Evolutionary conservation across 2,113 vertebrate genomes (phyloP), one percentile per base, ranked within the genome.

Genomic region (Archocentrus centrarchus): DNA sequence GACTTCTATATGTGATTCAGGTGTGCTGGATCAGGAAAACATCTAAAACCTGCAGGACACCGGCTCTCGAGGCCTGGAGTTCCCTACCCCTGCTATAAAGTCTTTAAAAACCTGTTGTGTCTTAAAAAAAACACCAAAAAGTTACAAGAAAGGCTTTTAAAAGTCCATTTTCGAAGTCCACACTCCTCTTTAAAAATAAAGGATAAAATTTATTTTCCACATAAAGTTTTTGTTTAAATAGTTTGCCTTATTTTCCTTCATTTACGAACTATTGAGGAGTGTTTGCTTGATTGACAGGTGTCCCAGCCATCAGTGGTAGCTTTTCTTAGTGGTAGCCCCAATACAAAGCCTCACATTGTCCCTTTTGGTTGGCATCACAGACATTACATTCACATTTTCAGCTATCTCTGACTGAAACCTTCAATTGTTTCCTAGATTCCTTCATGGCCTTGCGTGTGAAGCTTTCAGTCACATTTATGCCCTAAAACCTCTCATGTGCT

Each of bases 401-500:
- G 20, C 4, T 61, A 60, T n/a, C 7, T 84, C 13, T 57, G 27
- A n/a, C 44, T 73, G 27, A 66, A 80, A 41, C 44, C 59, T 58
- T 58, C 53, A 75, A 32, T 10, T 15, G 7, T 55, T 63, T n/a
- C 3, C 1, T 24, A n/a, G 32, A 50, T 55, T 63, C 27, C 35
- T 81, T 80, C 59, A 60, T 22, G 53, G 32, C 18, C 11, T 57
- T 75, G 1, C 47, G 76, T 41, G 13, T 66, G 18, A 53, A 53
- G 10, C 27, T 15, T 83, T 70, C 62, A 11, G 59, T 59, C 30
- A 17, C 39, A 7, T 57, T 57, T 77, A 96, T 0, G 94, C 96
- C 1, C 64, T 94, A 66, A 95, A 95, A 70, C 93, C 91, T 13
- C 89, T 85, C 77, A 11, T 89, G 73, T 76, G 85, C 20, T 92